phyloP scores from a whole-genome alignment of 2,888 invertebrate genomes.

The Melanophora roralis region DNA sequence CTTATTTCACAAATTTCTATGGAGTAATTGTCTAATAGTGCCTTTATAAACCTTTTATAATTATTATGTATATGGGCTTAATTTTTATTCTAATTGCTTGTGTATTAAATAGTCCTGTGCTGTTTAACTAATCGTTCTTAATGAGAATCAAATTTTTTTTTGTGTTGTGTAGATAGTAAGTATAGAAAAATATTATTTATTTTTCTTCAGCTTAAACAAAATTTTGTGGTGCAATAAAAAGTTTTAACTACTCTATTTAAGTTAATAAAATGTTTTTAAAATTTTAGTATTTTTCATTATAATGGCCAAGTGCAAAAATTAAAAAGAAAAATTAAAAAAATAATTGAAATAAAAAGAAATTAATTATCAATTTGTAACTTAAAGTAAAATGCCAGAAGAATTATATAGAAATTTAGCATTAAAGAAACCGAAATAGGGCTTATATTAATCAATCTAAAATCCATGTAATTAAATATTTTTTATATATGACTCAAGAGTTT shows the following conservation, averaged over 20 bases:
- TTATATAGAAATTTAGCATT: background rate
- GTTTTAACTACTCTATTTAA: constrained; percentile 41
- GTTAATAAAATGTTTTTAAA: constrained; percentile 22
- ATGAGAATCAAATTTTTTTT: constrained; percentile 3
- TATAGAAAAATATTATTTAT: background rate
- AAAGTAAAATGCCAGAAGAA: constrained; percentile 50
- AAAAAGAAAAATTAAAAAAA: background rate
- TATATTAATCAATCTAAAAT: too few relatives aligned
- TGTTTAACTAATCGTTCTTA: background rate
- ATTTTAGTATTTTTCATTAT: constrained; percentile 3
- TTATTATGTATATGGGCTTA: too few relatives aligned
- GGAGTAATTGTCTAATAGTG: too few relatives aligned
- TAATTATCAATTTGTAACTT: constrained; percentile 2
- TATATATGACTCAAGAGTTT: too few relatives aligned
- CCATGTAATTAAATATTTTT: too few relatives aligned
- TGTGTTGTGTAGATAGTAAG: background rate
- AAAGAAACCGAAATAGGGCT: too few relatives aligned
- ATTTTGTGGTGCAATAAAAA: constrained; percentile 48
- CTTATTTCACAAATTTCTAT: too few relatives aligned
- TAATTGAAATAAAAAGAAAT: constrained; percentile 9
- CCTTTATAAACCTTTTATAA: too few relatives aligned
- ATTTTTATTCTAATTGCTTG: background rate
- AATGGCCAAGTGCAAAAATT: constrained; percentile 38
- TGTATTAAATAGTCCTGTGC: constrained; percentile 1
- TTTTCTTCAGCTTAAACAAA: constrained; percentile 8